phyloP scores from a whole-genome alignment of 2,888 invertebrate genomes.

The Ophraella communa region DNA sequence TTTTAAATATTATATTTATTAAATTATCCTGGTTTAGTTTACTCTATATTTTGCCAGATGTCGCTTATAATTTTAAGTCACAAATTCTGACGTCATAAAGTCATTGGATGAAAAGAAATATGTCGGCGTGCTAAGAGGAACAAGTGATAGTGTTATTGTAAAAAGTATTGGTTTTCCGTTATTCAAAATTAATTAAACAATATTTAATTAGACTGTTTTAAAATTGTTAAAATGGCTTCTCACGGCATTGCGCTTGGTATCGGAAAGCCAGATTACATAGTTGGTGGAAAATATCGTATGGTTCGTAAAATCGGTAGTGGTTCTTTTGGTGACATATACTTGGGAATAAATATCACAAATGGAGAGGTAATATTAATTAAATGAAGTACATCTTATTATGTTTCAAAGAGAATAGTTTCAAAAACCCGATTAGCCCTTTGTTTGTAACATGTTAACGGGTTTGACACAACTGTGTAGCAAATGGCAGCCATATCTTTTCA shows the following conservation, averaged over 20 bases:
- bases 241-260: constrained; percentile 44
- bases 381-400: background rate
- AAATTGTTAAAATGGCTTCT: constrained; percentile 58
- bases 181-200: constrained; percentile 57
- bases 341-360: constrained; percentile 90
- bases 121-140: constrained; percentile 66
- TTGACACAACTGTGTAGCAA: constrained; percentile 43
- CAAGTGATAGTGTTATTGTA: constrained; percentile 61
- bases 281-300: constrained; percentile 92
- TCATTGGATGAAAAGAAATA: constrained; percentile 60
- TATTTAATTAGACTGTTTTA: constrained; percentile 53
- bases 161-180: constrained; percentile 56
- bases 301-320: constrained; percentile 98
- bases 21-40: no score
- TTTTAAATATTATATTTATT: no score
- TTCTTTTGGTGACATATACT: constrained; percentile 98
- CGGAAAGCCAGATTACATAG: constrained; percentile 75
- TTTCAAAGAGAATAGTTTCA: background rate
- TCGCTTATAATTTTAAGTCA: constrained; percentile 22
- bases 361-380: constrained; percentile 75
- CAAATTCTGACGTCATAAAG: constrained; percentile 52
- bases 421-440: constrained; percentile 32
- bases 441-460: constrained; percentile 37
- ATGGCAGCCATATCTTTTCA: constrained; percentile 49
- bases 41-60: constrained; percentile 12